Base-by-base conservation (phyloP, 2,797 vertebrate genomes). In the Gymnoscopelus braueri region DNA sequence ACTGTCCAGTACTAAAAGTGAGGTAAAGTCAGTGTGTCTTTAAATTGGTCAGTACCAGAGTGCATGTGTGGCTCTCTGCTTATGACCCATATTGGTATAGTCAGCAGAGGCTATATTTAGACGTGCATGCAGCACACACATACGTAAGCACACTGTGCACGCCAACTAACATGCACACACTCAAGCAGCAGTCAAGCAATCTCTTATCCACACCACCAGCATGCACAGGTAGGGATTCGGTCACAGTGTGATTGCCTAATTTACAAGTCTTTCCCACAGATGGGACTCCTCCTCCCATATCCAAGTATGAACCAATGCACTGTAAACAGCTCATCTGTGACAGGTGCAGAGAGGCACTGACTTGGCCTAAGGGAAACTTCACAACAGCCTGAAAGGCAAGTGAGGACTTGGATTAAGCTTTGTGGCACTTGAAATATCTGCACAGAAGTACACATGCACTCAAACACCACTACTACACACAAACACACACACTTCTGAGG, bases 351-450 rank as follows among this genome's bases (percentile, higher is more conserved):
- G 35, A 62, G 3, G 0, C 51, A 13, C 10, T 0, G 67, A 65
- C 39, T 44, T 44, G 39, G 49, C 60, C 52, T 12, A 56, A 71
- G 6, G 23, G 49, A 59, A 59, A 62, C 32, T 48, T 1, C 61
- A 75, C 63, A 5, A 47, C 64, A 60, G 64, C 60, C 68, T 35
- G 4, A 4, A 52, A 12, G 58, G 48, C 58, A 39, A 71, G 60
- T 51, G 52, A 29, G 49, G 62, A 50, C 57, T 60, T 4, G 26
- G 60, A 72, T 7, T 3, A 53, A 14, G 51, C 62, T 39, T 75
- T 62, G 39, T 44, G 39, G 39, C 8, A 7, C 35, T 39, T 2
- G 26, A 29, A 19, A 29, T 29, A 1, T 29, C 39, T 44, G 39
- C 39, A 44, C 39, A 44, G 9, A 44, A 19, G 9, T 56, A 29